Base-by-base conservation (phyloP, 2,113 vertebrate genomes). In the Solea senegalensis region DNA sequence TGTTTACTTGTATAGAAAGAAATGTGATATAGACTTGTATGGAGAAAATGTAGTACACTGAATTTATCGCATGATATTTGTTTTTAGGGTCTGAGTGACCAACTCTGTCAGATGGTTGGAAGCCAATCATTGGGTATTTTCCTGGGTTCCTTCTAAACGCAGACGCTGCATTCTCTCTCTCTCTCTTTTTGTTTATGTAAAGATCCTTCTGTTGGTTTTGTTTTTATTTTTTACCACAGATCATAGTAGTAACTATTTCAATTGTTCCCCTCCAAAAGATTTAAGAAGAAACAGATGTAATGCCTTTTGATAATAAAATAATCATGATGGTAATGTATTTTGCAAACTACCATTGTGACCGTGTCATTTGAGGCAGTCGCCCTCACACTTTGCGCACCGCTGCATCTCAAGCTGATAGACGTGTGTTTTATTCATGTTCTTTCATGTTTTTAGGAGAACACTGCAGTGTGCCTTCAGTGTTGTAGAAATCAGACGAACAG, bases 221-320 rank as follows among this genome's bases (percentile, higher is more conserved):
- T 88, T 94, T 21, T 95, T 94, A 95, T 95, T 60, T 95, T 92
- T 91, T 90, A 34, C 34, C 95, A 96, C 93, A 93, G 81, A 95
- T 95, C 94, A 89, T 86, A 87, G 82, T 83, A 95, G 94, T 95
- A 95, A 95, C 93, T 96, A 95, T 96, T 97, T 95, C 95, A 83
- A 82, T 81, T 88, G 83, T 83, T 82, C 70, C 75, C 86, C 85
- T 72, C 69, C 41, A 75, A 86, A 90, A 89, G 79, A 83, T 86
- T 90, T 86, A 86, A 88, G 70, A 89, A 87, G 60, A 92, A 95
- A 95, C 92, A 96, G 94, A 95, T 97, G 95, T 97, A 96, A 95
- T 95, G 95, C 95, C 95, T 96, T 92, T 97, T 97, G 95, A 96
- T 97, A 97, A 98, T 97, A 97, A 98, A 97, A 95, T 95, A 95